Evolutionary conservation across 2,113 vertebrate genomes (phyloP).

Genomic region (Thymallus thymallus): DNA sequence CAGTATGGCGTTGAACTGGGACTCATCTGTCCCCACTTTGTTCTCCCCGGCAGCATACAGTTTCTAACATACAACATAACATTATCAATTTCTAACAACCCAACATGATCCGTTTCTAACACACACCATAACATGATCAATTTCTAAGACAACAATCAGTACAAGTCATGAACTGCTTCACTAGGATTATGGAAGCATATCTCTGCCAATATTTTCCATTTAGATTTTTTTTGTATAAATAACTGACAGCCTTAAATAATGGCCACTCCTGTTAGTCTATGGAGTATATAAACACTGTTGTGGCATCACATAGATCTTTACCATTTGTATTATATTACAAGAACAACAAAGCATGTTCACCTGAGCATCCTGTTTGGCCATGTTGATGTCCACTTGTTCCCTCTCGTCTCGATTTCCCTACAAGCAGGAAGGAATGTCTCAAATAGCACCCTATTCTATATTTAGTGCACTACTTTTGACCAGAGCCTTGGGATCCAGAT

Average conservation of each 20-base stretch:
- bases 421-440: slow-evolving; percentile 8
- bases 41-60: slow-evolving; percentile 92
- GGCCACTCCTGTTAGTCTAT: too few relatives aligned
- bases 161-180: neutral
- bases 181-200: too few relatives aligned
- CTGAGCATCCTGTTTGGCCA: slow-evolving; percentile 93
- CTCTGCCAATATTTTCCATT: too few relatives aligned
- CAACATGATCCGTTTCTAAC: too few relatives aligned
- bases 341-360: slow-evolving; percentile 60
- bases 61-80: slow-evolving; percentile 69
- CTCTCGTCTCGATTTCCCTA: slow-evolving; percentile 94
- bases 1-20: slow-evolving; percentile 95
- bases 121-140: slow-evolving; percentile 41
- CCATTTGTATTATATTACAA: neutral
- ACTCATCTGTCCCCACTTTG: slow-evolving; percentile 94
- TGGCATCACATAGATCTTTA: neutral
- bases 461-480: too few relatives aligned
- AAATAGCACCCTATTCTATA: too few relatives aligned
- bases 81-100: neutral
- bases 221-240: too few relatives aligned
- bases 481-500: too few relatives aligned
- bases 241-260: too few relatives aligned
- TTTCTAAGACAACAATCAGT: slow-evolving; percentile 75
- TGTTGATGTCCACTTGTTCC: slow-evolving; percentile 81
- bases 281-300: neutral